Percentiles rank a stretch among this genome's conserved stretches.
phyloP scores from a whole-genome alignment of 2,113 vertebrate species.

The Apteryx owenii region DNA sequence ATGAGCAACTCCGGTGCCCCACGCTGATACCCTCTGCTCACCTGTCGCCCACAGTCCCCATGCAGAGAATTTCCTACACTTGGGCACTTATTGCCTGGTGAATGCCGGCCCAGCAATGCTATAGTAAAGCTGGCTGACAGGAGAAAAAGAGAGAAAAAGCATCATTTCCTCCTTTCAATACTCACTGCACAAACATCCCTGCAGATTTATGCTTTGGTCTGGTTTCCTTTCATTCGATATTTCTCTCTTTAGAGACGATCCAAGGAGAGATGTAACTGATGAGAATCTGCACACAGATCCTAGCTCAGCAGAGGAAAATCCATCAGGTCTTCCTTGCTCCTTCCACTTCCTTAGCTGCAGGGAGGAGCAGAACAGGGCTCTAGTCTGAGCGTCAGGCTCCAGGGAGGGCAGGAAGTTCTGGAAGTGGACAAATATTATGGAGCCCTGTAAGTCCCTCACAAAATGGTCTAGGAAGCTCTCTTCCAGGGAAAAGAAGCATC shows the following conservation, averaged over 20 bases:
- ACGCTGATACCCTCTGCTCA: rapidly evolving
- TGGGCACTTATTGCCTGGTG: background rate
- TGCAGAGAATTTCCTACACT: background rate
- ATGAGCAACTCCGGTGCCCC: background rate
- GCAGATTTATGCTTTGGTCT: background rate
- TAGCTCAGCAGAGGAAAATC: background rate
- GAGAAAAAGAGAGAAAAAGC: background rate
- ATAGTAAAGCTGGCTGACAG: background rate
- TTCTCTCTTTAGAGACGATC: background rate
- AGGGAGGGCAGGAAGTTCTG: background rate
- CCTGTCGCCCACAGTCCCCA: background rate
- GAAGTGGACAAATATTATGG: background rate
- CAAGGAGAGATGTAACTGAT: background rate
- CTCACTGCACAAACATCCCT: background rate
- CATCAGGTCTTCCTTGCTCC: background rate
- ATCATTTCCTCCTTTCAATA: background rate
- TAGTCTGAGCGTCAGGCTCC: background rate
- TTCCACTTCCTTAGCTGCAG: background rate
- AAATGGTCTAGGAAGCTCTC: background rate
- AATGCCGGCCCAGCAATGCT: background rate
- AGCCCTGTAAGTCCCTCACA: background rate
- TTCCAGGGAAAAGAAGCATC: background rate
- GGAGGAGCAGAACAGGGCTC: background rate
- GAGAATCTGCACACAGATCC: background rate
- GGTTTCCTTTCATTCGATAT: background rate